These are phyloP conservation scores for Notechis scutatus DNA, from an alignment of 2,113 vertebrate genomes.

Conservation along the genomic window DNA sequence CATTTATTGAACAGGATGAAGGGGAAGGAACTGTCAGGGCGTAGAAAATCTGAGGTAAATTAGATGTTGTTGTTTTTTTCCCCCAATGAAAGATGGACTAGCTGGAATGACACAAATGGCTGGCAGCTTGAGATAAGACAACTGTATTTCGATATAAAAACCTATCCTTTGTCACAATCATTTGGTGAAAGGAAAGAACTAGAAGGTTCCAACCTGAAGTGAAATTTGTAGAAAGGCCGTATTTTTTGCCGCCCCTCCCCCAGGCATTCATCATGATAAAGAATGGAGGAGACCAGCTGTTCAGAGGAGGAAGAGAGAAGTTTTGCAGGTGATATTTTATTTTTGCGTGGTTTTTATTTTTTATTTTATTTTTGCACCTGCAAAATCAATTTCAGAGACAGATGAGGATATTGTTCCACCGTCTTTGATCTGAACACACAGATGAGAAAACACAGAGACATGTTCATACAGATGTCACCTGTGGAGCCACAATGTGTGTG, in stretches of 20 bases:
- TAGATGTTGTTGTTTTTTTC: not conserved
- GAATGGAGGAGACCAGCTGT: constrained; percentile 8
- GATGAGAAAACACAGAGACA: not conserved
- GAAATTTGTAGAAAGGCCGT: not conserved
- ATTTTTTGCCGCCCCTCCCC: not conserved
- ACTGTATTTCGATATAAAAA: not conserved
- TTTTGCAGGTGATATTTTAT: constrained; percentile 45
- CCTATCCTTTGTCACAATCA: not conserved
- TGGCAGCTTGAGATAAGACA: constrained; percentile 23
- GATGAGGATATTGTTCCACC: constrained; percentile 4
- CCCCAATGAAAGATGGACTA: not conserved
- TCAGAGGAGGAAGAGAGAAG: not conserved
- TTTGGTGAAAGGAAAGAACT: constrained; percentile 2
- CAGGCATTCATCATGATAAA: constrained; percentile 18
- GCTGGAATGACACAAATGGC: constrained; percentile 11
- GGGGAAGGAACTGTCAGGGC: not conserved
- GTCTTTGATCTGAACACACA: not conserved
- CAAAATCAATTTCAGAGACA: constrained; percentile 47
- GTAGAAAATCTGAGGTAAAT: not conserved
- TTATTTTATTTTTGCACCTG: constrained; percentile 17
- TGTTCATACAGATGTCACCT: not conserved
- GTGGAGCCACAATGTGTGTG: not conserved
- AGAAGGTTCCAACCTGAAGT: not conserved
- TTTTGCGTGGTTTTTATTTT: not conserved
- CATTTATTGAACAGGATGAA: constrained; percentile 22